These are phyloP conservation scores for Parauchenoglanis punctatus DNA, from an alignment of 2,797 vertebrate genomes.

Conservation along the genomic window DNA sequence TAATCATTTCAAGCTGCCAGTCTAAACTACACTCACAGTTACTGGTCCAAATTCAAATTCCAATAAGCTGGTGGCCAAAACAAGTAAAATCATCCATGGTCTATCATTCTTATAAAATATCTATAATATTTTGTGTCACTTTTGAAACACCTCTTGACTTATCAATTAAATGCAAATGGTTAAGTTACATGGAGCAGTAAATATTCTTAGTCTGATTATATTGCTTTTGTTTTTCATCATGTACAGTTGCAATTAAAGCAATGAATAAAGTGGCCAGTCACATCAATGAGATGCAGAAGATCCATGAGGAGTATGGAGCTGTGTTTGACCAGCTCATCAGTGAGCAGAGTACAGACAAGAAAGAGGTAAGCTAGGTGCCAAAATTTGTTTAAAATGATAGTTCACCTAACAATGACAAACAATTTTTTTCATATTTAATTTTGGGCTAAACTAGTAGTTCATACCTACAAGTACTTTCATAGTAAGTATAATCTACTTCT, in stretches of 20 bases:
- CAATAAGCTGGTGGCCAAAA: neutral
- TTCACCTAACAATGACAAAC: neutral
- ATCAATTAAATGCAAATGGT: neutral
- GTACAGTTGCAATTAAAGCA: conserved; percentile 90
- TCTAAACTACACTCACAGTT: neutral
- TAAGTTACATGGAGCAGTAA: too few relatives aligned
- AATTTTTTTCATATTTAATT: neutral
- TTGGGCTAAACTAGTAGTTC: neutral
- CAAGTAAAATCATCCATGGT: neutral
- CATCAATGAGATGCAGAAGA: conserved; percentile 98
- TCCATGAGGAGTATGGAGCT: conserved; percentile 93
- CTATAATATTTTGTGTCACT: neutral
- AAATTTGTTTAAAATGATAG: neutral
- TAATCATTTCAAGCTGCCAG: neutral
- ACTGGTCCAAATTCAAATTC: neutral
- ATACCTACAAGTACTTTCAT: neutral
- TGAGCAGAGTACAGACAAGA: conserved; percentile 89
- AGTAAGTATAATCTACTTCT: neutral
- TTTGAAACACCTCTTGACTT: neutral
- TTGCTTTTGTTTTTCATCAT: neutral
- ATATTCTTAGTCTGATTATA: neutral
- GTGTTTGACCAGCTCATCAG: conserved; percentile 96
- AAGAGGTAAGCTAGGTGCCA: conserved; percentile 79
- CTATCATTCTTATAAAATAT: neutral
- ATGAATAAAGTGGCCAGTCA: conserved; percentile 99